Base-by-base conservation (phyloP, 2,888 invertebrate species). In the Dioctria linearis region DNA sequence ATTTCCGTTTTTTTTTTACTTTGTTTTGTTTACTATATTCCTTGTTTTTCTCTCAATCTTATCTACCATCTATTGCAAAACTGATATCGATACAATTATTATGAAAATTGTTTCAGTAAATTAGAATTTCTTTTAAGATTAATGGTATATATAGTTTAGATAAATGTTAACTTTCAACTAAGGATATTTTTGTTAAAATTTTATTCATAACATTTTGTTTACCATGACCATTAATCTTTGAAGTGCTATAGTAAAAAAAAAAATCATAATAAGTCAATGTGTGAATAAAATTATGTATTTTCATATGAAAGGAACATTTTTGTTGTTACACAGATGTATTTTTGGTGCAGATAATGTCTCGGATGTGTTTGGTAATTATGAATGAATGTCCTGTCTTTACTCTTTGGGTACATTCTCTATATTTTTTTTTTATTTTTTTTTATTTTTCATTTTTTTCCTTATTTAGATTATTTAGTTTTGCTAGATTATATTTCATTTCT, bases 361-460 rank as follows among this genome's bases (percentile, higher is more conserved):
- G 76, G 80, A 80, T 80, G 66, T 80, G 82, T 80, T 82, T 82
- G 80, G 73, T 82, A 80, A 79, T 69, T 80, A 80, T 75, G 82
- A 69, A 76, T 82, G 80, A 82, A 80, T 82, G 82, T 80, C 71
- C 78, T 78, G 71, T 76, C 49, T 43, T 65, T 73, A 67, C 66
- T 79, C 79, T 66, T 78, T 66, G 46, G 57, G 51, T 66, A 66
- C 40, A 65, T 40, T 42, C 13, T 57, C 42, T 54, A 25, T 25
- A 25, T 61, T 67, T 78, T 51, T 78, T 40, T 54, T 43, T 61
- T 66, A 54, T 40, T 61, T 11, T 71, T 25, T 63, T 79, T 81
- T 40, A 82, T 69, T 82, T 61, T 67, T 37, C 25, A 25, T 25
- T 25, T 25, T n/a, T 25, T 25, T 25, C 25, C 0, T 25, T 25